Evolutionary conservation across 2,888 invertebrate species (phyloP).

Genomic region (Drosophila demipolita): DNA sequence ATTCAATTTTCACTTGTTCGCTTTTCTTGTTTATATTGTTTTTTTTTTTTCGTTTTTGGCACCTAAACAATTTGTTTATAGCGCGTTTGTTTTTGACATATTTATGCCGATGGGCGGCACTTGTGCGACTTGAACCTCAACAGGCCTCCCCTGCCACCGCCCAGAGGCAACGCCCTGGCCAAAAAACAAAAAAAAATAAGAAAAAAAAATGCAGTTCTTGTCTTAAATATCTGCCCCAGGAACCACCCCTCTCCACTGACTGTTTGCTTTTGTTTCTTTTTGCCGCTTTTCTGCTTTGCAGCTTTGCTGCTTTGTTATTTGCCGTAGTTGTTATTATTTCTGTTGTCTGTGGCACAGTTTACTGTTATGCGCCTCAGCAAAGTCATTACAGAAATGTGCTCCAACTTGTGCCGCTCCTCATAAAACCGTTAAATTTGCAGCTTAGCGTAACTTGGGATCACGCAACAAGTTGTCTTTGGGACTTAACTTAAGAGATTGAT

Average conservation of each 20-base stretch:
- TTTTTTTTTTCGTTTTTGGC: constrained; percentile 39
- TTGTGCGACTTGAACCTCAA: constrained; percentile 35
- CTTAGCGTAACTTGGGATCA: neutral
- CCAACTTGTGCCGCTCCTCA: constrained; percentile 23
- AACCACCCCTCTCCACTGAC: constrained; percentile 20
- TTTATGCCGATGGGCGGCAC: constrained; percentile 75
- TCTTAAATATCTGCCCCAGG: constrained; percentile 16
- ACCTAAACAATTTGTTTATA: constrained; percentile 78
- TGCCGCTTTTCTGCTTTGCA: constrained; percentile 7
- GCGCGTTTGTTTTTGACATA: constrained; percentile 77
- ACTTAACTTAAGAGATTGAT: constrained; percentile 16
- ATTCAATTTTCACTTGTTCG: constrained; percentile 63
- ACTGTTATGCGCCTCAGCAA: constrained; percentile 48
- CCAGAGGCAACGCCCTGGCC: constrained; percentile 32
- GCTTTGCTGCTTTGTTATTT: constrained; percentile 4
- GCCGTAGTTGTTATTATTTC: constrained; percentile 22
- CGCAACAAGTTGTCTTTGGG: constrained; percentile 45
- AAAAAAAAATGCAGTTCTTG: constrained; percentile 1
- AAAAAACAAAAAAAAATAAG: neutral
- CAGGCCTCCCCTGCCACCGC: constrained; percentile 31
- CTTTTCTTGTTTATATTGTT: constrained; percentile 4
- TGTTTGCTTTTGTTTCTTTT: constrained; percentile 7
- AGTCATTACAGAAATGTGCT: constrained; percentile 55
- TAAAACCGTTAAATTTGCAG: constrained; percentile 13
- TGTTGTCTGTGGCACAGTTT: constrained; percentile 75